A percentile compares a stretch with the other conserved stretches of the same genome.
These are phyloP conservation scores for Acronicta psi DNA, from an alignment of 2,888 invertebrate genomes.

Conservation along the genomic window DNA sequence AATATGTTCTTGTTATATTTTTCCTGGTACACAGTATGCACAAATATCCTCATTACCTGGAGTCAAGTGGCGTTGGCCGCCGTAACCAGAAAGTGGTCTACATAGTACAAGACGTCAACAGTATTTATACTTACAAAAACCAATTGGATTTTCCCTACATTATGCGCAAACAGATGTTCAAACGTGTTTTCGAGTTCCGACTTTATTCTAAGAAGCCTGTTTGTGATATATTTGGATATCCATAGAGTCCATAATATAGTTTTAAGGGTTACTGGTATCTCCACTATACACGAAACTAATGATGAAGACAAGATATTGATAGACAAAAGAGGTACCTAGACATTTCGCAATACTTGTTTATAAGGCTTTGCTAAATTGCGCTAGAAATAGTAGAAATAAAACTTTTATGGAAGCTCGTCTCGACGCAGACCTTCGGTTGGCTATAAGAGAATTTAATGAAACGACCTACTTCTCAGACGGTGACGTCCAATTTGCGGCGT, in stretches of 20 bases:
- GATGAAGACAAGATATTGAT: slow-evolving; percentile 4
- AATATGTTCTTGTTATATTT: slow-evolving; percentile 13
- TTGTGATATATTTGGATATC: neutral
- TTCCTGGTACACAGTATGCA: slow-evolving; percentile 24
- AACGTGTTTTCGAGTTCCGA: slow-evolving; percentile 1
- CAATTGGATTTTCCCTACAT: neutral
- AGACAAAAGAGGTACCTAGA: neutral
- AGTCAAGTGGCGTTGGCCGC: slow-evolving; percentile 1
- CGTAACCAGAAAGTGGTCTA: slow-evolving; percentile 5
- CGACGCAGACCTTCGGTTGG: slow-evolving; percentile 22
- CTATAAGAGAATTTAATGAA: slow-evolving; percentile 23
- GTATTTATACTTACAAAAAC: neutral
- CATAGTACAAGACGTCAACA: neutral
- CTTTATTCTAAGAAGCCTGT: neutral
- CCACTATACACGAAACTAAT: neutral
- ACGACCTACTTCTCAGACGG: slow-evolving; percentile 10
- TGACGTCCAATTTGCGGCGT: slow-evolving; percentile 12
- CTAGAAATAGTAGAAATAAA: slow-evolving; percentile 27
- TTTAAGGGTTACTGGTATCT: no score
- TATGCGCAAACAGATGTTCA: neutral
- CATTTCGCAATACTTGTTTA: slow-evolving; percentile 8
- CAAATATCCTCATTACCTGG: neutral
- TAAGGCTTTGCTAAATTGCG: slow-evolving; percentile 13
- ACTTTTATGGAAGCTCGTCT: slow-evolving; percentile 28
- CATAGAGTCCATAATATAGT: no score